phyloP scores from a whole-genome alignment of 2,113 vertebrate genomes.

The Etheostoma spectabile region DNA sequence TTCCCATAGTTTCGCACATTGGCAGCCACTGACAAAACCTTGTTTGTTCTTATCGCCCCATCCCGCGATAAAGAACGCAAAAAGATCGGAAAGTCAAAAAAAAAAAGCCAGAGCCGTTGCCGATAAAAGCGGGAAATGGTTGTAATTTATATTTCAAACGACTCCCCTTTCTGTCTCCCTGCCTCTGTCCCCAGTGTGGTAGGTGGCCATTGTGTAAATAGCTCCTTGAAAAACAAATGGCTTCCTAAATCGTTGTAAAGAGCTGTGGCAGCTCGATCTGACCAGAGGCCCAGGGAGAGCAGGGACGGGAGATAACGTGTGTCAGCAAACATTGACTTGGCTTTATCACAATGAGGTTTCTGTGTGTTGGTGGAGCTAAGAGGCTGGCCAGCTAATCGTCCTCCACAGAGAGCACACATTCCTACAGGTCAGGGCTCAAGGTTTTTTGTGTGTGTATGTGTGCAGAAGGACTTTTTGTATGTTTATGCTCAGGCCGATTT shows the following conservation, averaged over 20 bases:
- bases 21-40: slow-evolving; percentile 67
- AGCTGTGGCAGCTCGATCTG: slow-evolving; percentile 70
- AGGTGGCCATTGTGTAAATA: slow-evolving; percentile 77
- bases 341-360: slow-evolving; percentile 82
- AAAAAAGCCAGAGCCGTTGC: slow-evolving; percentile 38
- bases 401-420: slow-evolving; percentile 74
- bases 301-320: slow-evolving; percentile 76
- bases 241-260: slow-evolving; percentile 78
- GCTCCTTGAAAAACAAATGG: slow-evolving; percentile 78
- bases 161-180: slow-evolving; percentile 39
- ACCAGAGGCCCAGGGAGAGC: slow-evolving; percentile 62
- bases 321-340: slow-evolving; percentile 83
- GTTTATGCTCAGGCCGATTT: slow-evolving; percentile 60
- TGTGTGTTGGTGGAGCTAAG: slow-evolving; percentile 73
- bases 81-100: slow-evolving; percentile 55
- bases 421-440: slow-evolving; percentile 78
- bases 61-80: slow-evolving; percentile 72
- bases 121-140: slow-evolving; percentile 62
- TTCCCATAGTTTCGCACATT: slow-evolving; percentile 51
- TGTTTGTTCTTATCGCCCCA: slow-evolving; percentile 72
- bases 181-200: slow-evolving; percentile 53
- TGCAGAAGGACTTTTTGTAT: slow-evolving; percentile 37
- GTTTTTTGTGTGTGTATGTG: slow-evolving; percentile 50
- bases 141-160: slow-evolving; percentile 76
- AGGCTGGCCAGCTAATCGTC: slow-evolving; percentile 72